Base-by-base conservation (phyloP, 1,140 invertebrate species). In the Sitodiplosis mosellana region DNA sequence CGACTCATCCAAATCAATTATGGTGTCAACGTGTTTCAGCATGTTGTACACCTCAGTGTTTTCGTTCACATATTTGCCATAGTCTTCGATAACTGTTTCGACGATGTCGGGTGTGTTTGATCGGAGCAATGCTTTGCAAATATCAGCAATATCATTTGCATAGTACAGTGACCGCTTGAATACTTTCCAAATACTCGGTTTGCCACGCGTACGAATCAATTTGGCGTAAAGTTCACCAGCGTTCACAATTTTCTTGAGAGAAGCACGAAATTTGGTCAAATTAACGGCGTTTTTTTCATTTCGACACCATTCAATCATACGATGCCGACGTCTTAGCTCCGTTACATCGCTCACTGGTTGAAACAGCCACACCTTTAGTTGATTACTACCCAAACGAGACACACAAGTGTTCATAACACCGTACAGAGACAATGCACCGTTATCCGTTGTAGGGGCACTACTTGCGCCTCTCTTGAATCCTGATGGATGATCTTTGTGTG, bases 401-500 rank as follows among this genome's bases (percentile, higher is more conserved):
- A 6, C 14, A 14, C 47, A 48, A 15, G 22, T 12, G 44, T 48
- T 48, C 17, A 48, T 11, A 10, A 48, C 15, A 34, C 19, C 22
- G 12, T 12, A 48, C 2, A 48, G 27, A n/a, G 47, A 48, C 7
- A 48, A 27, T 19, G 40, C 40, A 4, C 43, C 41, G 27, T 27
- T 27, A 36, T 46, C 36, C 2, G 4, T n/a, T 45, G 10, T 27
- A 6, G 11, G 8, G 6, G 10, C 6, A 15, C n/a, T 44, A 4
- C 27, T 14, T 7, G 17, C 15, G n/a, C 27, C 36, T 19, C 8
- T 19, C 44, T 48, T 48, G 14, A 48, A 48, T 17, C 21, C 41
- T 3, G 47, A 48, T 44, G 47, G 47, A 43, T 48, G 47, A 43
- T 48, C 22, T 34, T 43, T 21, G 7, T 14, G 40, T 8, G 41